Evolutionary conservation across 2,888 invertebrate species (phyloP).

Genomic region (Pycnomerus fuliginosus): DNA sequence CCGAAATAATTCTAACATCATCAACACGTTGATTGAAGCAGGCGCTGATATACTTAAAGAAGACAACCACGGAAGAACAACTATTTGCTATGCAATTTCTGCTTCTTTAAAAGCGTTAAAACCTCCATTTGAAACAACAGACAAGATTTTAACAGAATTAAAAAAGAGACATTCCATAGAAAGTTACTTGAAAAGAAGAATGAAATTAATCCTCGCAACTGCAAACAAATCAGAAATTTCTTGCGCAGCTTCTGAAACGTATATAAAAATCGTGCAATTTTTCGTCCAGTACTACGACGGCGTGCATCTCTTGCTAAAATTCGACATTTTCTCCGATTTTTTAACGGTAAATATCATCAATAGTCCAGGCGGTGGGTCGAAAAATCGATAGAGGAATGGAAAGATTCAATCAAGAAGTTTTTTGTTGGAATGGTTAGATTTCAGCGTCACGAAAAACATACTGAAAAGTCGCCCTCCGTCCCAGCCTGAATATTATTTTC

Average conservation of each 20-base stretch:
- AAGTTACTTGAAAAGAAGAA: constrained; percentile 42
- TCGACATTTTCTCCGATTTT: constrained; percentile 39
- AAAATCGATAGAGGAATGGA: too few relatives aligned
- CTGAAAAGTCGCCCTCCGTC: too few relatives aligned
- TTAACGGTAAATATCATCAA: too few relatives aligned
- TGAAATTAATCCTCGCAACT: constrained; percentile 37
- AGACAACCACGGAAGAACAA: constrained; percentile 47
- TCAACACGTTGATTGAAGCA: constrained; percentile 38
- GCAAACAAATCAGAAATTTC: constrained; percentile 28
- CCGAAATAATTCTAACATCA: constrained; percentile 42
- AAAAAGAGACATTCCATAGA: constrained; percentile 34
- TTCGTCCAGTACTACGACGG: constrained; percentile 41
- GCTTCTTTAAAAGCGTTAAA: constrained; percentile 43
- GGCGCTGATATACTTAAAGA: constrained; percentile 44
- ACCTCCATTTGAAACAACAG: constrained; percentile 38
- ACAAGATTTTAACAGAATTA: constrained; percentile 38
- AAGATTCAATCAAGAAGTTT: too few relatives aligned
- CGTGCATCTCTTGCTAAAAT: constrained; percentile 40
- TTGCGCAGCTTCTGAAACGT: constrained; percentile 34
- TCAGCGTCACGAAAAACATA: too few relatives aligned
- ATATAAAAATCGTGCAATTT: constrained; percentile 43
- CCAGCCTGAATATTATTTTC: too few relatives aligned
- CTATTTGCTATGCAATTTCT: constrained; percentile 49
- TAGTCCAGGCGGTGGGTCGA: too few relatives aligned
- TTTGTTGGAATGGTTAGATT: too few relatives aligned